A percentile compares a stretch with the other conserved stretches of the same genome.
phyloP scores from a whole-genome alignment of 2,888 invertebrate genomes.

The Xestia ashworthii region DNA sequence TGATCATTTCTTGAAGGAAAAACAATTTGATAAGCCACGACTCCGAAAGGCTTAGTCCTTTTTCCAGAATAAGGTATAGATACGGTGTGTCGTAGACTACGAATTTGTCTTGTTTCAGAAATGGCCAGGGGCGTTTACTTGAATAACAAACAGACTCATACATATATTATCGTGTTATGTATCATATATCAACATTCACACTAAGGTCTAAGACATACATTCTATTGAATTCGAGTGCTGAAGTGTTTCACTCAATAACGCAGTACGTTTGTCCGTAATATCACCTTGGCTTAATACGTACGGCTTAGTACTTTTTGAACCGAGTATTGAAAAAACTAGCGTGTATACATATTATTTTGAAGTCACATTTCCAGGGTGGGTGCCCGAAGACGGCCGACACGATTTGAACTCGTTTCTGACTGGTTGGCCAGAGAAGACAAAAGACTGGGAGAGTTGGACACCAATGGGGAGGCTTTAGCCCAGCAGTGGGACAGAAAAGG shows the following conservation, averaged over 20 bases:
- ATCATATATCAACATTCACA: conserved; percentile 5
- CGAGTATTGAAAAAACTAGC: not conserved
- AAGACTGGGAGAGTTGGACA: too few species aligned
- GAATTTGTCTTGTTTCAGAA: conserved; percentile 25
- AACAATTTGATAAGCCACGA: not conserved
- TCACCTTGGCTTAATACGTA: too few species aligned
- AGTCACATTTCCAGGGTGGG: too few species aligned
- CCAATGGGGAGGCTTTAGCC: too few species aligned
- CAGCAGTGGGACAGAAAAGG: too few species aligned
- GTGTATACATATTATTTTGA: not conserved
- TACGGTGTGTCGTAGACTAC: not conserved
- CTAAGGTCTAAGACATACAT: not conserved
- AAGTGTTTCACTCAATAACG: not conserved
- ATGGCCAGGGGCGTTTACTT: conserved; percentile 28
- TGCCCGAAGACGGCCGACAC: too few species aligned
- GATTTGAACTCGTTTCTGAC: too few species aligned
- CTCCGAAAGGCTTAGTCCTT: not conserved
- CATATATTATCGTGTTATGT: conserved; percentile 29
- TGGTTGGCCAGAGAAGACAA: too few species aligned
- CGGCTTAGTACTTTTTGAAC: too few species aligned
- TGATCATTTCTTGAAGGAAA: not conserved
- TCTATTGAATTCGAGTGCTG: conserved; percentile 5
- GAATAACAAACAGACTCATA: conserved; percentile 50
- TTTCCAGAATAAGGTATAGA: not conserved
- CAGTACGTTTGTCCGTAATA: not conserved